phyloP scores from a whole-genome alignment of 2,797 vertebrate genomes.

The Gallinago stenura region DNA sequence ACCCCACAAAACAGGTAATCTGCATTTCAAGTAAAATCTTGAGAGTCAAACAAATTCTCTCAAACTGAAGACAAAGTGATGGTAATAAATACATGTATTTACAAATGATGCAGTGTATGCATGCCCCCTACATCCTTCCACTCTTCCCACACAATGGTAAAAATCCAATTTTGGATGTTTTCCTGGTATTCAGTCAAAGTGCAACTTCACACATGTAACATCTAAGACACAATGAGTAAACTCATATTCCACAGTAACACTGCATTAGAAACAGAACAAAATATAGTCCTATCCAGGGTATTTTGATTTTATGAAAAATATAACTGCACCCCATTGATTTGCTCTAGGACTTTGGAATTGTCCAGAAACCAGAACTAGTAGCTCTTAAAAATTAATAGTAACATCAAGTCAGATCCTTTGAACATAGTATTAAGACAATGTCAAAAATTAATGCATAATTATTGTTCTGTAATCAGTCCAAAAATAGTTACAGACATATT shows the following conservation, averaged over 20 bases:
- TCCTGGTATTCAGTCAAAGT: background rate
- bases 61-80: background rate
- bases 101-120: background rate
- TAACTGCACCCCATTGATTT: background rate
- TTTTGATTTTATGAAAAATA: background rate
- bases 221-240: background rate
- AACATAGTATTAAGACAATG: conserved; percentile 68
- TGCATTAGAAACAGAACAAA: background rate
- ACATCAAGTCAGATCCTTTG: conserved; percentile 64
- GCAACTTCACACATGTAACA: background rate
- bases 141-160: background rate
- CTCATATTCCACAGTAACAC: background rate
- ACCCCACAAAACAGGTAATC: background rate
- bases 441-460: conserved; percentile 69
- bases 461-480: conserved; percentile 66
- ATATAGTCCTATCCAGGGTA: background rate
- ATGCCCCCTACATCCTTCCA: background rate
- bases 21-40: background rate
- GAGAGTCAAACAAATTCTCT: background rate
- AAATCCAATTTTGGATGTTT: background rate
- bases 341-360: background rate
- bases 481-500: conserved; percentile 61
- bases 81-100: background rate
- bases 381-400: conserved; percentile 59
- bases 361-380: conserved; percentile 53